Conservation (phyloP, 2,113 vertebrate species). For the Mugil cephalus region DNA sequence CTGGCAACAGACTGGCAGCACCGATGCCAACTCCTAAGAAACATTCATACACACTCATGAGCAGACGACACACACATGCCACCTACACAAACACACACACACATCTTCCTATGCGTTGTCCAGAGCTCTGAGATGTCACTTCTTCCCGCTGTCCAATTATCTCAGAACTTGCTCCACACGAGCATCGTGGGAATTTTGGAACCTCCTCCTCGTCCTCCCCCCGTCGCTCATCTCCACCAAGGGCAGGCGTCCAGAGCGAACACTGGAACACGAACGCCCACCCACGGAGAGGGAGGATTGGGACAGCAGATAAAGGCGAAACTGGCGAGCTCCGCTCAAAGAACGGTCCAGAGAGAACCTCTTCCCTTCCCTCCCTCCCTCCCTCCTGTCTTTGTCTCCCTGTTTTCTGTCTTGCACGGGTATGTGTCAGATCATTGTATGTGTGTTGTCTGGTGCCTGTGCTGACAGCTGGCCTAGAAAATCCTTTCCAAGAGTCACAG, state of each 20-base stretch:
- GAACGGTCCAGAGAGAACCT: constrained; percentile 34
- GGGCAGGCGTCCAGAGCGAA: constrained; percentile 57
- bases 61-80: constrained; percentile 21
- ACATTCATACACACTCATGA: constrained; percentile 39
- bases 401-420: constrained; percentile 26
- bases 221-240: constrained; percentile 39
- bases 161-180: constrained; percentile 61
- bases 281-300: constrained; percentile 46
- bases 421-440: constrained; percentile 18
- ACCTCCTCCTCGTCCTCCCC: constrained; percentile 53
- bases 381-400: constrained; percentile 24
- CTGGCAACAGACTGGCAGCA: constrained; percentile 57
- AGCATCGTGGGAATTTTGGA: constrained; percentile 69
- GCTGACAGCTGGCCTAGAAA: constrained; percentile 54
- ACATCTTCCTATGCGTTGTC: constrained; percentile 15
- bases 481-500: constrained; percentile 57
- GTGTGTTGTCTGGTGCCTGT: constrained; percentile 31
- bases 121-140: constrained; percentile 42
- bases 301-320: constrained; percentile 45
- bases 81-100: constrained; percentile 44
- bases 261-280: constrained; percentile 41
- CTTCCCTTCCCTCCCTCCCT: constrained; percentile 11
- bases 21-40: constrained; percentile 57
- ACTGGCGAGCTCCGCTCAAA: constrained; percentile 43
- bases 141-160: constrained; percentile 64